These are phyloP conservation scores for Strix uralensis DNA, from an alignment of 2,113 vertebrate species.

Conservation along the genomic window DNA sequence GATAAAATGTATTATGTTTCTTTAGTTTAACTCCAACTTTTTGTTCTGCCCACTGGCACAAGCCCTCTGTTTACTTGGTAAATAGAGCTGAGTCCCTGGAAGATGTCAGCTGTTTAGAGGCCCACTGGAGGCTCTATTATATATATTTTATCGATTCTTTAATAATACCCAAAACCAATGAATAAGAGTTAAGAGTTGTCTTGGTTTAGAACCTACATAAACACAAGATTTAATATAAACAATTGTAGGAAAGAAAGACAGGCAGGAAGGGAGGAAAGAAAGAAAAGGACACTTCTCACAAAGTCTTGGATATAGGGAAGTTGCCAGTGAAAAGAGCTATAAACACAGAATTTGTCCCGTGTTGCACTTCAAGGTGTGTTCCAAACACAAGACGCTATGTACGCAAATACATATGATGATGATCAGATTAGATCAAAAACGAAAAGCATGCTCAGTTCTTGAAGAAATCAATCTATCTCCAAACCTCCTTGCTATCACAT, in stretches of 20 bases:
- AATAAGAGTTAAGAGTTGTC: neutral
- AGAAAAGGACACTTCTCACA: neutral
- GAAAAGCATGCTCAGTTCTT: neutral
- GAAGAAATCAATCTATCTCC: neutral
- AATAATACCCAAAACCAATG: neutral
- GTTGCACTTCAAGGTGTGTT: neutral
- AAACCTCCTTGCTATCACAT: neutral
- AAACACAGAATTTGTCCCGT: neutral
- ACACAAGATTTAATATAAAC: neutral
- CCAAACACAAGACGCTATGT: neutral
- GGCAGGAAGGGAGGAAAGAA: neutral
- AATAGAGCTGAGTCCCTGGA: neutral
- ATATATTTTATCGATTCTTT: neutral
- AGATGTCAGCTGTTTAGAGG: neutral
- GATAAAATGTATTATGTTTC: neutral
- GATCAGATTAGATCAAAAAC: neutral
- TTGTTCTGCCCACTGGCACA: neutral
- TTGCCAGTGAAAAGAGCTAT: neutral
- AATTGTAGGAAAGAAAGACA: neutral
- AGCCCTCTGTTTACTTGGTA: neutral
- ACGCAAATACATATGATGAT: neutral
- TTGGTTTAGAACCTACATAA: neutral
- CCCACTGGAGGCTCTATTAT: neutral
- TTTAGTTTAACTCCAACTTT: neutral
- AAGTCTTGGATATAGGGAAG: neutral